A percentile compares a stretch with the other conserved stretches of the same genome.
Evolutionary conservation across 2,888 invertebrate species (phyloP).

Genomic region (Drosophila borborema): DNA sequence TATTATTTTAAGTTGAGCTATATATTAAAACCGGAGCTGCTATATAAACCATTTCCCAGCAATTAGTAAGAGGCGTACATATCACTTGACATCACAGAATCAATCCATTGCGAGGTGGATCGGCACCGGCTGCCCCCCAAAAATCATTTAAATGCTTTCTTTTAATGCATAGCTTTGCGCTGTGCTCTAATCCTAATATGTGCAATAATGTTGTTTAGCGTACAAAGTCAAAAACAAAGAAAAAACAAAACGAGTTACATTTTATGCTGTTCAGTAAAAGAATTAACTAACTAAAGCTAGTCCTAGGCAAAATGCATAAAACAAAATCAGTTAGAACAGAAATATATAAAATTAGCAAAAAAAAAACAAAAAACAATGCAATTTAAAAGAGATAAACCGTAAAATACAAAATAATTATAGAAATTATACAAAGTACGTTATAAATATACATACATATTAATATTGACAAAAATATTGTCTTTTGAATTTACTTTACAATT

Average conservation of each 20-base stretch:
- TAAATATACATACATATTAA: conserved; percentile 59
- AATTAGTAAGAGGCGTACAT: conserved; percentile 58
- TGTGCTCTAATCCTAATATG: conserved; percentile 68
- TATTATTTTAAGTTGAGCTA: conserved; percentile 58
- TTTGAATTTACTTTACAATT: too few species aligned
- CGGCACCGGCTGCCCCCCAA: conserved; percentile 7
- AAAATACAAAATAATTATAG: conserved; percentile 66
- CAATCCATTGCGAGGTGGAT: conserved; percentile 15
- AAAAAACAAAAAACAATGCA: background rate
- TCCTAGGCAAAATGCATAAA: conserved; percentile 43
- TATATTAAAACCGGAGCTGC: conserved; percentile 7
- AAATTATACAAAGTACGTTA: conserved; percentile 62
- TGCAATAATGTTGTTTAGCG: conserved; percentile 70
- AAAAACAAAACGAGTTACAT: conserved; percentile 57
- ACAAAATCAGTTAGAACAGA: conserved; percentile 39
- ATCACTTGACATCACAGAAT: conserved; percentile 36
- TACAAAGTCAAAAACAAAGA: conserved; percentile 41
- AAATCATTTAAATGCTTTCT: conserved; percentile 26
- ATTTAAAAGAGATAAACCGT: conserved; percentile 49
- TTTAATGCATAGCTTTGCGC: conserved; percentile 42
- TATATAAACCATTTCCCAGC: conserved; percentile 33
- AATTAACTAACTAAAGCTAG: conserved; percentile 63
- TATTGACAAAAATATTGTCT: conserved; percentile 34
- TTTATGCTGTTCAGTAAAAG: conserved; percentile 73
- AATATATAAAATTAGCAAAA: conserved; percentile 40